Evolutionary conservation across 1,140 invertebrate species (phyloP), one percentile per base, ranked within the genome.

Genomic region (Drosophila willistoni): DNA sequence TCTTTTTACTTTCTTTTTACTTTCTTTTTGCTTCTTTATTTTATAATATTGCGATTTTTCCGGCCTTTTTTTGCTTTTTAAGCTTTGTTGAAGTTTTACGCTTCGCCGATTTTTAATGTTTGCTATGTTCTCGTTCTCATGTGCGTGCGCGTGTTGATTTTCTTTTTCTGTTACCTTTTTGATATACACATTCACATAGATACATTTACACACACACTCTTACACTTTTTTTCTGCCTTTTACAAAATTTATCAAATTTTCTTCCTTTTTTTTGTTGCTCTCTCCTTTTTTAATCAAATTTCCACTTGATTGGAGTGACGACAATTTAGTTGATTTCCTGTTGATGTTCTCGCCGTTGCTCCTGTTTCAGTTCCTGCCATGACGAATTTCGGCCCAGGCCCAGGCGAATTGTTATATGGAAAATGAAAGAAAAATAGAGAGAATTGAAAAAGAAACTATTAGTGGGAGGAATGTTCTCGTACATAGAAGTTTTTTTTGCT

Each of bases 241-340:
- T 68, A 64, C 25, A 44, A 83, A 84, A 89, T 87, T 84, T 83
- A 87, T 87, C 81, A 89, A 89, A 87, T 84, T 87, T 83, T 79
- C 60, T 70, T 77, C 70, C 56, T 59, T 41, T 34, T 36, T 56
- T 25, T 6, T 54, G 47, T 39, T 29, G 33, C 17, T 59, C 66
- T 64, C 55, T 34, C 47, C 60, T 42, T 64, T 77, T 79, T 87
- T 87, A 87, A 87, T 87, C 84, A 87, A 87, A 87, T 87, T 87
- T 87, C 81, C 84, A 89, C 84, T 87, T 87, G 84, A 86, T 73
- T 86, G 84, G 81, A 87, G 80, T 84, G 77, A 80, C 81, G 84
- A 89, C 83, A 87, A 89, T 87, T 87, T 84, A 76, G 80, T 84
- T 78, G 84, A 87, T 89, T 87, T 87, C 73, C 83, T 64, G 76